phyloP scores from a whole-genome alignment of 2,797 vertebrate species.

The Poecile montanus region DNA sequence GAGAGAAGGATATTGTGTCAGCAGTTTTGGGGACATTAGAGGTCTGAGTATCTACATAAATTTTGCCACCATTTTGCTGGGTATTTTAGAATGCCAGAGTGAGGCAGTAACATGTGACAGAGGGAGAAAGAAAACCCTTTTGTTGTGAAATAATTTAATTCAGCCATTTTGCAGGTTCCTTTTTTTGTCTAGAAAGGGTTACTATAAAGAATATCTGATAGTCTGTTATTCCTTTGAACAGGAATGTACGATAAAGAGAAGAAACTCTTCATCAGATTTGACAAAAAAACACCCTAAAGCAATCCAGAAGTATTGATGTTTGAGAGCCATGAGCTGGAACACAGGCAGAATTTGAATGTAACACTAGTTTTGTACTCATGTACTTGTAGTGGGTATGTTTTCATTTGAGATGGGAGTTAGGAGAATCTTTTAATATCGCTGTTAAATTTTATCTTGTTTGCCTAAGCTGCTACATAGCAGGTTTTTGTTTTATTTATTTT shows the following conservation, averaged over 20 bases:
- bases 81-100: neutral
- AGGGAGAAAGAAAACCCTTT: neutral
- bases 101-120: neutral
- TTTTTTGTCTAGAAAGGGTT: neutral
- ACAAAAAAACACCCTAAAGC: neutral
- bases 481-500: neutral
- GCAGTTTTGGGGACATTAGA: neutral
- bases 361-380: rapidly evolving
- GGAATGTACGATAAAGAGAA: neutral
- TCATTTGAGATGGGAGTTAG: neutral
- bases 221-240: neutral
- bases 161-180: neutral
- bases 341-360: neutral
- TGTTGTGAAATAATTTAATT: neutral
- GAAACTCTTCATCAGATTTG: neutral
- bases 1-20: conserved; percentile 15
- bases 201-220: neutral
- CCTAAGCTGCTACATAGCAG: neutral
- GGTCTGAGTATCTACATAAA: neutral
- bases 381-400: neutral
- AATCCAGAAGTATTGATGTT: neutral
- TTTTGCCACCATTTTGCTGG: neutral
- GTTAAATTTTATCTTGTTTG: neutral
- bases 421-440: neutral
- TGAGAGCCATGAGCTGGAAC: neutral